Conservation (phyloP, 2,888 invertebrate genomes). For the Agonopterix subpropinquella region DNA sequence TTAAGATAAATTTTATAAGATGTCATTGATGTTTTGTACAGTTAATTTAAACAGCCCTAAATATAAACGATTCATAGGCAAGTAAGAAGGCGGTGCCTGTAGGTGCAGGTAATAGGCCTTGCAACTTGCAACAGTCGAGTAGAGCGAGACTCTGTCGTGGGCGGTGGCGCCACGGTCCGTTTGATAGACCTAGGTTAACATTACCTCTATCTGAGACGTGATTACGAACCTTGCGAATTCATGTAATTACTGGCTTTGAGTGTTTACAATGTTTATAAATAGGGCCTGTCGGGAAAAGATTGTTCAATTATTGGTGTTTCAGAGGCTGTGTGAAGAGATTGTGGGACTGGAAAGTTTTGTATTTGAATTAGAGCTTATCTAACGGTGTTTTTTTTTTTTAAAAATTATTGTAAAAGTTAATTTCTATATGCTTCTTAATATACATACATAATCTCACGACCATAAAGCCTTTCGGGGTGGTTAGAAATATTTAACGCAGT, state of each 20-base stretch:
- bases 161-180: slow-evolving; percentile 38
- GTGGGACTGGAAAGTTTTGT: no score
- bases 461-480: no score
- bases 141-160: slow-evolving; percentile 33
- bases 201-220: slow-evolving; percentile 16
- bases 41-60: background rate
- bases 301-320: background rate
- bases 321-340: background rate
- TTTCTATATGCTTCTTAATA: no score
- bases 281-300: background rate
- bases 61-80: no score
- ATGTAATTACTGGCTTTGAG: slow-evolving; percentile 4
- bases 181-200: slow-evolving; percentile 26
- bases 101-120: slow-evolving; percentile 30
- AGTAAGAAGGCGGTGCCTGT: slow-evolving; percentile 19
- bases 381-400: no score
- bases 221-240: slow-evolving; percentile 6
- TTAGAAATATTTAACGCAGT: no score
- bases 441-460: no score
- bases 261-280: slow-evolving; percentile 1
- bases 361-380: no score
- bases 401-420: no score
- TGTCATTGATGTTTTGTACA: no score
- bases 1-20: no score
- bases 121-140: slow-evolving; percentile 31